Evolutionary conservation across 2,797 vertebrate species (phyloP), one percentile per base, ranked within the genome.

Genomic region (Nannoperca obscura): DNA sequence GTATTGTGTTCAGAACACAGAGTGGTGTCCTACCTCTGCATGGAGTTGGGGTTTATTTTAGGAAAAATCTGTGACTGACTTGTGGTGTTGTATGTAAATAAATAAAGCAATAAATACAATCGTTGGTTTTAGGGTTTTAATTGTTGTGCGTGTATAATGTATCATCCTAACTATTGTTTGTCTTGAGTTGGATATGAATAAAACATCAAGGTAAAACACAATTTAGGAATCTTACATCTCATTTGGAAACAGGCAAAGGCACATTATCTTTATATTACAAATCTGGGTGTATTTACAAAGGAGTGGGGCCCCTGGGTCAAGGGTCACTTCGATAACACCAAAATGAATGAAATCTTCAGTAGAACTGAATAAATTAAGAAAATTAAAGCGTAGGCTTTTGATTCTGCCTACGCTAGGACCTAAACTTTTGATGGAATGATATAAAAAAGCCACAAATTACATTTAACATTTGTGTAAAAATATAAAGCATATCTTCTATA

Each of bases 251-350:
- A 74, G 53, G 27, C 47, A 83, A 87, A 85, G 86, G 78, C 84
- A 91, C 75, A 44, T 74, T 61, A 44, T 64, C 66, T 71, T 84
- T 85, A 86, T 86, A 80, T 89, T 87, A 91, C 79, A 89, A 86
- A 83, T 84, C 80, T 89, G 58, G 61, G 64, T 89, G 74, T 94
- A 94, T 95, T 88, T 94, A 95, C 93, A 96, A 71, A 81, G 78
- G 75, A 82, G 75, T 57, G 65, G 80, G 75, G 81, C 68, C 67
- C 52, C 53, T 53, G 36, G 70, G 66, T 89, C 68, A 84, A 82
- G 86, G 78, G 76, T 80, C 82, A 83, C 80, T 40, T 63, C 53
- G 55, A 67, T 32, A 78, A 82, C 72, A 74, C 68, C 13, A 32
- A 57, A 59, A 80, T 79, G 61, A 78, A 79, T 5, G 85, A 88